phyloP scores from a whole-genome alignment of 1,140 invertebrate species.

The Trigoniulus corallinus region DNA sequence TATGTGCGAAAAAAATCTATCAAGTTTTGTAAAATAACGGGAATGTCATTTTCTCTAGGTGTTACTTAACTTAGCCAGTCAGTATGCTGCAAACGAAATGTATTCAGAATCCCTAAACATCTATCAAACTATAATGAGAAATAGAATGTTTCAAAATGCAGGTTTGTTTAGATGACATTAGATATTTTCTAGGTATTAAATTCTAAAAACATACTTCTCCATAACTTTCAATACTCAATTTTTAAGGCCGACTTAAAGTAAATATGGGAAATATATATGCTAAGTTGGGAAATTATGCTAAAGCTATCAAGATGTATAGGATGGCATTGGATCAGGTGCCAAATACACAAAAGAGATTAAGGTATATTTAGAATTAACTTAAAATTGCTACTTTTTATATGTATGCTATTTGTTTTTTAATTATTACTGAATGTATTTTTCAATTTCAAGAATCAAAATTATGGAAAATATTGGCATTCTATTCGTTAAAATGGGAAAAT shows the following conservation, averaged over 20 bases:
- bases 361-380: too few relatives aligned
- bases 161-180: too few relatives aligned
- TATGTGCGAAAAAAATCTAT: background rate
- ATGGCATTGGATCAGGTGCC: constrained; percentile 94
- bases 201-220: constrained; percentile 67
- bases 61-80: constrained; percentile 80
- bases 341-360: constrained; percentile 70
- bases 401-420: background rate
- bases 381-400: constrained; percentile 2
- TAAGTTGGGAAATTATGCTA: constrained; percentile 79
- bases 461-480: constrained; percentile 97
- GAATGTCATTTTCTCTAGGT: constrained; percentile 46
- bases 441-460: constrained; percentile 62
- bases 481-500: constrained; percentile 89
- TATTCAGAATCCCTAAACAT: constrained; percentile 89
- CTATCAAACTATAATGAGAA: constrained; percentile 55
- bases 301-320: constrained; percentile 93
- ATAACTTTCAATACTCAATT: constrained; percentile 36
- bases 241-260: constrained; percentile 65
- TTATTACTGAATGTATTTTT: background rate
- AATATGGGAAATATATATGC: constrained; percentile 99
- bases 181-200: too few relatives aligned
- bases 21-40: background rate
- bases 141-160: constrained; percentile 30
- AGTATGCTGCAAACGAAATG: constrained; percentile 86